phyloP scores from a whole-genome alignment of 2,113 vertebrate genomes.

The Zapus hudsonius region DNA sequence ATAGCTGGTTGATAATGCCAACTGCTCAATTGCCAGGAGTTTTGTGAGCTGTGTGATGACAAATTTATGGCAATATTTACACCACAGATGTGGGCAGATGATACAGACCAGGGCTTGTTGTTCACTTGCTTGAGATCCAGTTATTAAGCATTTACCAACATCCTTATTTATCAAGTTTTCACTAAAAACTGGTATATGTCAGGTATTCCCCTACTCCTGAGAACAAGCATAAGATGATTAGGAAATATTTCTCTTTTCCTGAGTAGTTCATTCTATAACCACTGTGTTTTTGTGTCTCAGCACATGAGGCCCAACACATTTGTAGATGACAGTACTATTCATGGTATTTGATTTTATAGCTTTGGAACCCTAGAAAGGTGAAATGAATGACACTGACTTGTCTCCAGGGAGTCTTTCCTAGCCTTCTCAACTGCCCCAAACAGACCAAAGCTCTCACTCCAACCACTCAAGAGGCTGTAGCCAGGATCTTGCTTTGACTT shows the following conservation, averaged over 20 bases:
- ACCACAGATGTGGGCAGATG: neutral
- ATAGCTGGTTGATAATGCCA: neutral
- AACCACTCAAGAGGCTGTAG: neutral
- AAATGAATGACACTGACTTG: too few relatives aligned
- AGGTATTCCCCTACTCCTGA: neutral
- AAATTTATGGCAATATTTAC: neutral
- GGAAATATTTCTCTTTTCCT: neutral
- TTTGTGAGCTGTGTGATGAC: neutral
- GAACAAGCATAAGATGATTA: neutral
- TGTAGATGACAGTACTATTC: too few relatives aligned
- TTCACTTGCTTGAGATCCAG: too few relatives aligned
- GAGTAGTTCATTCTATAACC: neutral
- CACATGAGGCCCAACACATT: too few relatives aligned
- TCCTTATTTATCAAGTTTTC: neutral
- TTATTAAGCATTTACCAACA: neutral
- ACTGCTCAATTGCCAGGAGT: neutral
- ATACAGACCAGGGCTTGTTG: too few relatives aligned
- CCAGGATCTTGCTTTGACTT: too few relatives aligned
- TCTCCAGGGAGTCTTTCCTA: too few relatives aligned
- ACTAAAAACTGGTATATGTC: neutral
- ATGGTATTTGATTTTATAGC: neutral
- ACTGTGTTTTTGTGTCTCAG: too few relatives aligned
- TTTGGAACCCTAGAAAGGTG: too few relatives aligned
- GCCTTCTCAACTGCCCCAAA: fast-evolving
- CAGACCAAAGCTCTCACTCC: fast-evolving